Evolutionary conservation across 2,113 vertebrate genomes (phyloP), one percentile per base, ranked within the genome.

Genomic region (Xiphorhynchus elegans): DNA sequence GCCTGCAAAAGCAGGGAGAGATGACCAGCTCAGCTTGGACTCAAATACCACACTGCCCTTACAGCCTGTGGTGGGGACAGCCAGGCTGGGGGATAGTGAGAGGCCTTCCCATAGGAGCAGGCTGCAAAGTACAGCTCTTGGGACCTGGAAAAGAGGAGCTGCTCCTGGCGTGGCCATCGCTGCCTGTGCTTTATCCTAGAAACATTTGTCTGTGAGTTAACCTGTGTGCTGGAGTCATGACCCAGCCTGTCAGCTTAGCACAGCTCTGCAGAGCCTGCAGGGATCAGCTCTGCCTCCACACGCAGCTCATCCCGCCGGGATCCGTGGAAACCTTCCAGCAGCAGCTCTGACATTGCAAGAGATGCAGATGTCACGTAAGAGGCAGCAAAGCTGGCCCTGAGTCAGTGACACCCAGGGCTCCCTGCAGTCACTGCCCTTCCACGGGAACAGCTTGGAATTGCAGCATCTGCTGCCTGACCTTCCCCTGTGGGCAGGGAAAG

Each of bases 151-250:
- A 44, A 59, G 46, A 47, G 26, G 68, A 37, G 59, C 64, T 17
- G 60, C 53, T 87, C 47, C 9, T 18, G 0, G 17, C 11, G 0
- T n/a, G 58, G 52, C 2, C 26, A 0, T n/a, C 82, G 4, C 60
- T 18, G 66, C 53, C 79, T 1, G 1, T 39, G 82, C 31, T 55
- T 42, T 59, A 26, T 68, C 73, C 86, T 55, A 11, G 63, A 26
- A 49, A 33, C 29, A 4, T 21, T 24, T 17, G 60, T 78, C 55
- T 12, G 60, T 59, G 84, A 42, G 69, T 72, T 81, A 60, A 78
- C 87, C 80, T 39, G 77, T 10, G 76, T 72, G 60, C 91, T 7
- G 87, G 91, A 89, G 93, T 56, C 72, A 5, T 89, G 93, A 94
- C 81, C 91, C 91, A 49, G 77, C 89, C 56, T 79, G 93, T 70